These are phyloP conservation scores for Hecatera dysodea DNA, from an alignment of 2,888 invertebrate species.

Conservation along the genomic window DNA sequence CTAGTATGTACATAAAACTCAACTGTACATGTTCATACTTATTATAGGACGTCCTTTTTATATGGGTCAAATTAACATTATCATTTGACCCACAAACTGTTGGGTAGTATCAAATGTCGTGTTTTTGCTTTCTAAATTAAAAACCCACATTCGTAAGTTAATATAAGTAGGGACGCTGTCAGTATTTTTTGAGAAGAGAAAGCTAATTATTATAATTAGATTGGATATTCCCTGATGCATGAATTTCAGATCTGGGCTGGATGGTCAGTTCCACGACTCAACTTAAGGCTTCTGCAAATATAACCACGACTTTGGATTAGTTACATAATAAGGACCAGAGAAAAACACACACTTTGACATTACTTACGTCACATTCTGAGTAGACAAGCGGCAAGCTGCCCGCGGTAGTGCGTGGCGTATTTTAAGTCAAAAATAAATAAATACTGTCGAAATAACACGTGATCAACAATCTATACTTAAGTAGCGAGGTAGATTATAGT, in stretches of 20 bases:
- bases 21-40: too few species aligned
- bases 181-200: background rate
- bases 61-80: background rate
- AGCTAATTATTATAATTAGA: background rate
- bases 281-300: background rate
- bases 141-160: slow-evolving; percentile 8
- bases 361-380: too few species aligned
- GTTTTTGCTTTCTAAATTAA: background rate
- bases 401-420: too few species aligned
- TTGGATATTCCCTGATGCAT: background rate
- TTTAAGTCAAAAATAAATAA: too few species aligned
- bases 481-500: too few species aligned
- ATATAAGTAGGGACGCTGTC: slow-evolving; percentile 3
- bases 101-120: background rate
- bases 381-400: too few species aligned
- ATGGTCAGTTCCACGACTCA: background rate
- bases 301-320: background rate
- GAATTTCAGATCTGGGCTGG: background rate
- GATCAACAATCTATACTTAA: too few species aligned
- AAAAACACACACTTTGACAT: background rate
- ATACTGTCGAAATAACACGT: too few species aligned
- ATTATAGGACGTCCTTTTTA: too few species aligned
- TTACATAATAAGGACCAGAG: background rate
- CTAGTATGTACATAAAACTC: too few species aligned
- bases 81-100: background rate